These are phyloP conservation scores for Apodemia duryi DNA, from an alignment of 2,888 invertebrate genomes.

Conservation along the genomic window DNA sequence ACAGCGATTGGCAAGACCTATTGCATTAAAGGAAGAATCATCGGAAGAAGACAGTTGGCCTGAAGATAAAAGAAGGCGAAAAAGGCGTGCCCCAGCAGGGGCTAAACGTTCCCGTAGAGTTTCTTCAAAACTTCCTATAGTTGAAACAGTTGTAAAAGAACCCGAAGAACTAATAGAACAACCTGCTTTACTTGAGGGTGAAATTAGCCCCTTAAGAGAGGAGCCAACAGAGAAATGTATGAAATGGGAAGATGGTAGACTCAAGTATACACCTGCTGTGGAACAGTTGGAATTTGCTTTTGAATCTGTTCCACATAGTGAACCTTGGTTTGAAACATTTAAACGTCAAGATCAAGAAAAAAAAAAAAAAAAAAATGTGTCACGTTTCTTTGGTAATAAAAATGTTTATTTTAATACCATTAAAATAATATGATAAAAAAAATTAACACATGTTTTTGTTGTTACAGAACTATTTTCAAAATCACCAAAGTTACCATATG, in stretches of 20 bases:
- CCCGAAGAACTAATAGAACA: slow-evolving; percentile 24
- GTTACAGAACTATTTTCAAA: slow-evolving; percentile 77
- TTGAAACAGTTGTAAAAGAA: slow-evolving; percentile 33
- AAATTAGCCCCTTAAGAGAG: slow-evolving; percentile 48
- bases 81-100: slow-evolving; percentile 44
- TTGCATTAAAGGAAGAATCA: slow-evolving; percentile 68
- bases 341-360: slow-evolving; percentile 86
- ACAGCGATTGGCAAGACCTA: slow-evolving; percentile 56
- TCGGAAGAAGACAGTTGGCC: slow-evolving; percentile 71
- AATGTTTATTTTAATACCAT: slow-evolving; percentile 7
- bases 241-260: slow-evolving; percentile 68
- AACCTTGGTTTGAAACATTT: slow-evolving; percentile 90
- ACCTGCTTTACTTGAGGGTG: slow-evolving; percentile 31
- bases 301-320: slow-evolving; percentile 85
- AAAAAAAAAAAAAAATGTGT: no score
- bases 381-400: slow-evolving; percentile 76
- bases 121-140: slow-evolving; percentile 29
- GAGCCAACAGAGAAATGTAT: slow-evolving; percentile 48
- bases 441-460: slow-evolving; percentile 27
- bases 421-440: background rate
- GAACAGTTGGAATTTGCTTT: slow-evolving; percentile 85
- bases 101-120: slow-evolving; percentile 42
- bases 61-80: slow-evolving; percentile 51
- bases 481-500: slow-evolving; percentile 86
- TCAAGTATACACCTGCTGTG: slow-evolving; percentile 73